Evolutionary conservation across 2,113 vertebrate species (phyloP).

Genomic region (Cacatua alba): DNA sequence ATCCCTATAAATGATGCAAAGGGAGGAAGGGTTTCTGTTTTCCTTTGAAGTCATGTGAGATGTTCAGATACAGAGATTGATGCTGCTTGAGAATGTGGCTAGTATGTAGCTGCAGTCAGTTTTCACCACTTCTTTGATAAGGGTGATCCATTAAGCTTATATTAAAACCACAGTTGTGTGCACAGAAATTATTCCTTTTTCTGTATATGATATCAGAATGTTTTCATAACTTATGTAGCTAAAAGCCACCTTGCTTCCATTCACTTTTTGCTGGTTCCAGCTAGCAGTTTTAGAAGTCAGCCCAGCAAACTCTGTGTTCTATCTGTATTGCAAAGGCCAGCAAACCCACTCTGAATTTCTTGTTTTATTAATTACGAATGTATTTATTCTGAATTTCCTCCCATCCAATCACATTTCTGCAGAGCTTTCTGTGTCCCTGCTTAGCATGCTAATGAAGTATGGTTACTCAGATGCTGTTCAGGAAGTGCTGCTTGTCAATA

Average conservation of each 20-base stretch:
- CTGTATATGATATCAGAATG: not conserved
- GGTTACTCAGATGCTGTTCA: not conserved
- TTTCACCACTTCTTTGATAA: constrained; percentile 49
- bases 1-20: constrained; percentile 60
- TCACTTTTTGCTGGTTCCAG: not conserved
- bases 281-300: not conserved
- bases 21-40: constrained; percentile 47
- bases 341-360: not conserved
- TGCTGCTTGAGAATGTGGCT: constrained; percentile 55
- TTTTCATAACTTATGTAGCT: not conserved
- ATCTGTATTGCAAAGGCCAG: not conserved
- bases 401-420: not conserved
- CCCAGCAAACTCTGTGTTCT: not conserved
- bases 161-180: not conserved
- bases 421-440: not conserved
- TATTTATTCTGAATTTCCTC: not conserved
- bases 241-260: not conserved
- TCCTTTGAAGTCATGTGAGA: constrained; percentile 61
- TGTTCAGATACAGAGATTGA: constrained; percentile 60
- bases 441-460: not conserved
- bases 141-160: not conserved
- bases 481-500: not conserved
- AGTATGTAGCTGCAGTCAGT: constrained; percentile 24
- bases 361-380: not conserved
- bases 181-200: not conserved